Evolutionary conservation across 2,113 vertebrate species (phyloP), one percentile per base, ranked within the genome.

Genomic region (Cheirogaleus medius): DNA sequence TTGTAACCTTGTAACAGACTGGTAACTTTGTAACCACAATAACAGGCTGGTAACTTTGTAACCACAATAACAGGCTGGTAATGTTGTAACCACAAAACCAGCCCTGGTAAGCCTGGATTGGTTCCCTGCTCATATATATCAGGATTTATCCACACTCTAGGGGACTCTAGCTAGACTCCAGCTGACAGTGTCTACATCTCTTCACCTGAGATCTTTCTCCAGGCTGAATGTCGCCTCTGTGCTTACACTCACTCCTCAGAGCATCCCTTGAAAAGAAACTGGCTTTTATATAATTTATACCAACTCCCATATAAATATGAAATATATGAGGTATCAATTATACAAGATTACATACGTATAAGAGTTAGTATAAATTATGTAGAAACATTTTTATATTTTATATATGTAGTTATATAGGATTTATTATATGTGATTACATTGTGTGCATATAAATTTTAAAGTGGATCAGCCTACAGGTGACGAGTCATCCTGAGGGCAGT

Each of bases 61-160:
- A 37, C 66, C 20, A 66, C 20, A 82, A 69, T 47, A 11, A 47
- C 44, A 47, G 44, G 10, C 44, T 47, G 44, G 44, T 47, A 47
- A 47, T 8, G 9, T 47, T 47, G 10, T 47, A 47, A 47, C 44
- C 44, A 47, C 44, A 47, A 47, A 1, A 44, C 7, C 44, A 44
- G 47, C 15, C 13, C 3, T 13, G 3, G 11, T 1, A 3, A 4
- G 10, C 4, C 37, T 7, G 34, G 3, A 4, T 25, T 44, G 11
- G 6, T 34, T 17, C 18, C 18, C 8, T 37, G 42, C 25, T 27
- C 3, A 0, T 14, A 3, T 32, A 18, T 13, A 6, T 49, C 63
- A 54, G 11, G 2, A 1, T 37, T n/a, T 49, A 11, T 54, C 54
- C 18, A 0, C 20, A 44, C n/a, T 52, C 68, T 6, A 5, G n/a